Evolutionary conservation across 2,888 invertebrate genomes (phyloP).

Genomic region (Eretmocerus hayati): DNA sequence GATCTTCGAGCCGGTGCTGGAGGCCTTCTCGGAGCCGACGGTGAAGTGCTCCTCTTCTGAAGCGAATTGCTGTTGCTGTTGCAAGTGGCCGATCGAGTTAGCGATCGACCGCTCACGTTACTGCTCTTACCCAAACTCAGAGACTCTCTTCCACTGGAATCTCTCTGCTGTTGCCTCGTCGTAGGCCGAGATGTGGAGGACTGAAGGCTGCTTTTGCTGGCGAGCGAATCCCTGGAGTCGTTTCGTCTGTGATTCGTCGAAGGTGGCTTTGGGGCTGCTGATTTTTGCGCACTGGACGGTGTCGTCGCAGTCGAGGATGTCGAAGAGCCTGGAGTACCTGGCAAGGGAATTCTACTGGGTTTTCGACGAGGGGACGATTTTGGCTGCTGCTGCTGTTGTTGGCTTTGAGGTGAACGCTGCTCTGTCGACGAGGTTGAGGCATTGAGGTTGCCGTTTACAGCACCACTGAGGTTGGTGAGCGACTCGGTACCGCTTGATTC

Average conservation of each 20-base stretch:
- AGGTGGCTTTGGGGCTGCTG: constrained; percentile 58
- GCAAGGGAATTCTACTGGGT: constrained; percentile 69
- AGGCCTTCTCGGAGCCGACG: constrained; percentile 40
- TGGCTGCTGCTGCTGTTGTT: constrained; percentile 27
- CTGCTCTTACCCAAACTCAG: constrained; percentile 36
- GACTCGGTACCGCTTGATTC: constrained; percentile 6
- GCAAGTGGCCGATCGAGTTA: constrained; percentile 37
- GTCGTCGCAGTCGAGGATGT: too few species aligned
- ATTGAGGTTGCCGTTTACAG: too few species aligned
- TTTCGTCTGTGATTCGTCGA: constrained; percentile 25
- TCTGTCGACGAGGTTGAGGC: too few species aligned
- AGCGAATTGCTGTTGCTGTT: constrained; percentile 33
- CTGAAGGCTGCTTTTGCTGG: constrained; percentile 27
- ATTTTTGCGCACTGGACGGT: constrained; percentile 45
- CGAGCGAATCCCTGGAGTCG: constrained; percentile 42
- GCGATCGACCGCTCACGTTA: constrained; percentile 34
- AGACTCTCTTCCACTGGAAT: constrained; percentile 42
- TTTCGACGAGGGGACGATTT: constrained; percentile 48
- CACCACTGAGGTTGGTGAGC: too few species aligned
- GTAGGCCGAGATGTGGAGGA: constrained; percentile 6
- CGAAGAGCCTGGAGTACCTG: constrained; percentile 40
- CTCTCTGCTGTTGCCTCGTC: constrained; percentile 23
- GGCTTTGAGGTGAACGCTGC: background rate
- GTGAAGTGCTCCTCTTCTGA: constrained; percentile 33
- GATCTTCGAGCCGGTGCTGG: constrained; percentile 45